phyloP scores from a whole-genome alignment of 2,888 invertebrate genomes.

The Apeira syringaria region DNA sequence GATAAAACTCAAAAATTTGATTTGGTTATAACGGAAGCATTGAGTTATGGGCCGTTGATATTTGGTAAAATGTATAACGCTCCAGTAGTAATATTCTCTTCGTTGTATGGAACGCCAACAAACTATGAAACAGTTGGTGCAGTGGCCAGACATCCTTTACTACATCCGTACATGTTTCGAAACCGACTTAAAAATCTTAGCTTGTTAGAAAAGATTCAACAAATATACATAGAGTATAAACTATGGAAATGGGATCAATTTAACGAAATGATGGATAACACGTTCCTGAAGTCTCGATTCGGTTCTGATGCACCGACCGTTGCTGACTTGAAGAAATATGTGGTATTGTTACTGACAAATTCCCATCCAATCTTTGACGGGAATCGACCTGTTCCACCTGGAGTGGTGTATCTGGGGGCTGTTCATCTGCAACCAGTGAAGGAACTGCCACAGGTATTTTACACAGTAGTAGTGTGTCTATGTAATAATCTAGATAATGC shows the following conservation, averaged over 20 bases:
- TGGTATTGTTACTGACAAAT: slow-evolving; percentile 43
- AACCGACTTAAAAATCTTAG: slow-evolving; percentile 27
- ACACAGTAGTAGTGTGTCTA: too few species aligned
- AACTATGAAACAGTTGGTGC: slow-evolving; percentile 36
- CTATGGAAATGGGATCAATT: slow-evolving; percentile 12
- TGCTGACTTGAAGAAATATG: slow-evolving; percentile 35
- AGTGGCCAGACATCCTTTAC: slow-evolving; percentile 32
- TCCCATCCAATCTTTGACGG: slow-evolving; percentile 37
- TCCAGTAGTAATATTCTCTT: slow-evolving; percentile 38
- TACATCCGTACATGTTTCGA: slow-evolving; percentile 32
- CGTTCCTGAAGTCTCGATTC: slow-evolving; percentile 33
- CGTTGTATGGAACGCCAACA: slow-evolving; percentile 31
- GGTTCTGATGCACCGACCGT: slow-evolving; percentile 36
- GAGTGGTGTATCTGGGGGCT: slow-evolving; percentile 39
- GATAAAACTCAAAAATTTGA: slow-evolving; percentile 43
- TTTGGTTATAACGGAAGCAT: slow-evolving; percentile 39
- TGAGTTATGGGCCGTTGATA: slow-evolving; percentile 30
- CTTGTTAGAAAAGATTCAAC: slow-evolving; percentile 30
- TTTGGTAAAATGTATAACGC: slow-evolving; percentile 41
- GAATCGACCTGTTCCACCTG: slow-evolving; percentile 47
- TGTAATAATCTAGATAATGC: too few species aligned
- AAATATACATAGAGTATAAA: slow-evolving; percentile 31
- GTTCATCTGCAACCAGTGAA: slow-evolving; percentile 38
- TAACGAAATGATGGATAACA: slow-evolving; percentile 27
- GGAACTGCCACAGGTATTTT: slow-evolving; percentile 42